Percentiles rank a stretch among this genome's conserved stretches.
Conservation (phyloP, 2,797 vertebrate genomes). For the Phaenicophaeus curvirostris region DNA sequence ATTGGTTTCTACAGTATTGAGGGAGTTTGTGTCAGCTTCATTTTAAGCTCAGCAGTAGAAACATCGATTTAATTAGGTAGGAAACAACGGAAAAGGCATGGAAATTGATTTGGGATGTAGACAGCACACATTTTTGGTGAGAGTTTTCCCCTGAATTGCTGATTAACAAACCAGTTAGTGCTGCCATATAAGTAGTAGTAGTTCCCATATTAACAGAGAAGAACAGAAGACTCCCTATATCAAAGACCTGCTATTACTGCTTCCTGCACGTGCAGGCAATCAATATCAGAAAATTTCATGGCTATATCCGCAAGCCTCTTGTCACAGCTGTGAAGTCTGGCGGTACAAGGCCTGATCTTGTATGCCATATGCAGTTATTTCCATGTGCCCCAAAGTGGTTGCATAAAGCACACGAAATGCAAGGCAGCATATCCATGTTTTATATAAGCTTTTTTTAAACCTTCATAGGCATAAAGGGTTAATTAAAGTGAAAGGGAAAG, state of each 20-base stretch:
- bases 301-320: neutral
- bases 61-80: neutral
- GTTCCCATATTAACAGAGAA: neutral
- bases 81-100: neutral
- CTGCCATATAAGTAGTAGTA: neutral
- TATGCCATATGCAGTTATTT: no score
- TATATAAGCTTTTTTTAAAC: neutral
- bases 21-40: neutral
- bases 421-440: no score
- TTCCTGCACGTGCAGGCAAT: neutral
- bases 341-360: neutral
- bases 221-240: neutral
- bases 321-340: neutral
- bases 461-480: neutral
- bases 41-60: neutral
- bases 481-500: neutral
- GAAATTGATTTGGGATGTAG: neutral
- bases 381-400: no score
- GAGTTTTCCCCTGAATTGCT: neutral
- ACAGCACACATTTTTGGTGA: neutral
- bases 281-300: fast-evolving
- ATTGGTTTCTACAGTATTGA: neutral
- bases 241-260: neutral
- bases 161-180: neutral
- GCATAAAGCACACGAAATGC: no score